phyloP scores from a whole-genome alignment of 2,113 vertebrate species.

The Thamnophis sirtalis region DNA sequence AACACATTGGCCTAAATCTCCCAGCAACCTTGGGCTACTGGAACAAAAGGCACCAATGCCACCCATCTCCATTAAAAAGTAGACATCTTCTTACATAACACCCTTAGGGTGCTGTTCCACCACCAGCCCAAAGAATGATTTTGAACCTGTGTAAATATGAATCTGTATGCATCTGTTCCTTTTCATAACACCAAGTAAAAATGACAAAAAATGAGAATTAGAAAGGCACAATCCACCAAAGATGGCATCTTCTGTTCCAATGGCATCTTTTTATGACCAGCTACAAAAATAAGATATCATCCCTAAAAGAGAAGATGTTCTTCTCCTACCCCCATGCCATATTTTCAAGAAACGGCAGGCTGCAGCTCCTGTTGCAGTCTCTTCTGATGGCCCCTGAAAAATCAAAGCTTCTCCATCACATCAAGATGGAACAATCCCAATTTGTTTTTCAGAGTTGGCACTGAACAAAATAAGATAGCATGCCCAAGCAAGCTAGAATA shows the following conservation, averaged over 20 bases:
- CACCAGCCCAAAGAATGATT: neutral
- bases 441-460: neutral
- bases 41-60: neutral
- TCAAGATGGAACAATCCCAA: neutral
- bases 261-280: neutral
- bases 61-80: neutral
- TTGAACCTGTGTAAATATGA: neutral
- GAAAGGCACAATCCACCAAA: neutral
- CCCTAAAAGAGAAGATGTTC: neutral
- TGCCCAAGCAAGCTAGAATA: neutral
- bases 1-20: neutral
- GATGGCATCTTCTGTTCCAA: neutral
- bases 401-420: neutral
- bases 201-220: neutral
- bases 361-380: neutral
- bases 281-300: neutral
- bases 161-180: neutral
- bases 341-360: neutral
- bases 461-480: neutral
- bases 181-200: conserved; percentile 9
- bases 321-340: neutral
- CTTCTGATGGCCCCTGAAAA: neutral
- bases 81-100: neutral
- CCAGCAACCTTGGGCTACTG: conserved; percentile 14
- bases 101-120: neutral